These are phyloP conservation scores for Pterois miles DNA, from an alignment of 2,797 vertebrate genomes.

Conservation along the genomic window DNA sequence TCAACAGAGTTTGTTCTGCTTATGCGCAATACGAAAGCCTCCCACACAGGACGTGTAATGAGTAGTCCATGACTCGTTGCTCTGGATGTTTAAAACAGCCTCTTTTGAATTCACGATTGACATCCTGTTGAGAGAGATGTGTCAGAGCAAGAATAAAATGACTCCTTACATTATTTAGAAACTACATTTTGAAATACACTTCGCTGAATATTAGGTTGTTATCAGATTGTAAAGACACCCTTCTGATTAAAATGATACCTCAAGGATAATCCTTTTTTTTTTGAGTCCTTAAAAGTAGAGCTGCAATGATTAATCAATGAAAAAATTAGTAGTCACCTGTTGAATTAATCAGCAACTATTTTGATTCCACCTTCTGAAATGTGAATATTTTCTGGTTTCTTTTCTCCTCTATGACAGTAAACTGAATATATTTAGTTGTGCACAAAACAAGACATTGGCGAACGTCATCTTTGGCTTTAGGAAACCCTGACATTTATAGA, in stretches of 20 bases:
- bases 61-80: not conserved
- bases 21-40: conserved; percentile 3
- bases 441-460: too few relatives aligned
- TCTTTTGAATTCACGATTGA: not conserved
- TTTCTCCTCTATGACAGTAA: too few relatives aligned
- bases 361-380: too few relatives aligned
- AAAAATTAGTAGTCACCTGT: too few relatives aligned
- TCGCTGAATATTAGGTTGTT: not conserved
- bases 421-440: too few relatives aligned
- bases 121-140: not conserved
- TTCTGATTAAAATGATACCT: not conserved
- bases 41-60: conserved; percentile 4
- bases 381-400: too few relatives aligned
- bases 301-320: too few relatives aligned
- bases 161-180: not conserved
- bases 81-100: not conserved
- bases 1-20: not conserved
- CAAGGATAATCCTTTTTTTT: not conserved
- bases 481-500: too few relatives aligned
- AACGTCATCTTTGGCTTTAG: too few relatives aligned
- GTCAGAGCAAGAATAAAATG: not conserved
- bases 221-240: not conserved
- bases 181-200: not conserved
- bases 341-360: too few relatives aligned
- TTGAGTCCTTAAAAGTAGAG: not conserved